Evolutionary conservation across 2,797 vertebrate genomes (phyloP).

Genomic region (Chlorospingus semifuscus): DNA sequence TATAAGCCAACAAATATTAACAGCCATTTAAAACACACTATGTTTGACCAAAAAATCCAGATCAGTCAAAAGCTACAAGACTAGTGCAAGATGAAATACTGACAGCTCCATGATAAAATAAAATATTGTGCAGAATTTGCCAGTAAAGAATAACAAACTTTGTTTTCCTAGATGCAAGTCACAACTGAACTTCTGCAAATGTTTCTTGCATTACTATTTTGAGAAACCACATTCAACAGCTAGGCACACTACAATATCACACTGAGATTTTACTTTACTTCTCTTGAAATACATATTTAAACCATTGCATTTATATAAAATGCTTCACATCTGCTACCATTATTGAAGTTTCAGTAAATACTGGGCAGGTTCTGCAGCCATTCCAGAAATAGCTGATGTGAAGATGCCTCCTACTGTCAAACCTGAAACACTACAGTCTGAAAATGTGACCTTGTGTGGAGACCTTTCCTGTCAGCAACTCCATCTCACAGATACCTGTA

Average conservation of each 20-base stretch:
- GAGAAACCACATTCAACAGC: not conserved
- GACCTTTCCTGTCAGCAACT: not conserved
- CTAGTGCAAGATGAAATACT: not conserved
- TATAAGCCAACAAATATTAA: not conserved
- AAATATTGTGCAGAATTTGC: not conserved
- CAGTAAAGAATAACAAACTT: not conserved
- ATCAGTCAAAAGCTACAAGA: not conserved
- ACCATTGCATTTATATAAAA: not conserved
- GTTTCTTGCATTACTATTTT: not conserved
- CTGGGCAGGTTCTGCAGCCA: not conserved
- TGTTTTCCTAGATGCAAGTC: not conserved
- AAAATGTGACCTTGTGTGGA: not conserved
- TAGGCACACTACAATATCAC: not conserved
- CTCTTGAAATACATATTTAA: not conserved
- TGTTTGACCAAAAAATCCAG: not conserved
- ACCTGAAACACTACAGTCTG: slow-evolving; percentile 8
- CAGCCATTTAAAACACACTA: not conserved
- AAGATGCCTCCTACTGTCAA: slow-evolving; percentile 66
- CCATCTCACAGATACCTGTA: not conserved
- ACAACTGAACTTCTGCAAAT: not conserved
- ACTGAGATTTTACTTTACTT: not conserved
- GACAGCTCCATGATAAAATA: not conserved
- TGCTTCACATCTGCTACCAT: not conserved
- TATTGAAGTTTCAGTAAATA: not conserved
- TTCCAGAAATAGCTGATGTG: not conserved